These are phyloP conservation scores for Auanema sp. DNA, from an alignment of 2,888 invertebrate genomes.

Conservation along the genomic window DNA sequence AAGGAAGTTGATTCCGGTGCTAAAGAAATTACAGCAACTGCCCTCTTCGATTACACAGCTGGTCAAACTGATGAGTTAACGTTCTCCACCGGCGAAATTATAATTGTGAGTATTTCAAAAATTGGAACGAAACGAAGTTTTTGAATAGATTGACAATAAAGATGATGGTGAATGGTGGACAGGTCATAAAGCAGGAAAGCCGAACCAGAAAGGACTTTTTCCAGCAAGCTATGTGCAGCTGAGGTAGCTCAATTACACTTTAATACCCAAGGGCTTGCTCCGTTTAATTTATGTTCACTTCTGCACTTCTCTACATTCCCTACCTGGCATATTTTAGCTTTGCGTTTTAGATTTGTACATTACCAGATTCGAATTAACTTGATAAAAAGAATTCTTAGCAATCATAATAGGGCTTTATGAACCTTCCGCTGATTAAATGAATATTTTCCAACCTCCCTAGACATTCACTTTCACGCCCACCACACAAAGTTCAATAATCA, in stretches of 20 bases:
- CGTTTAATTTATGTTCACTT: no score
- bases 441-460: no score
- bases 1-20: constrained; percentile 15
- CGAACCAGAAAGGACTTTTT: constrained; percentile 45
- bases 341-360: no score
- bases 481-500: no score
- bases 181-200: constrained; percentile 36
- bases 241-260: constrained; percentile 18
- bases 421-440: no score
- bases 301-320: no score
- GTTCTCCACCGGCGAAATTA: constrained; percentile 44
- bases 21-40: constrained; percentile 27
- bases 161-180: constrained; percentile 60
- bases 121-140: not conserved
- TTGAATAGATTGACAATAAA: constrained; percentile 20
- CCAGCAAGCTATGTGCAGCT: constrained; percentile 62
- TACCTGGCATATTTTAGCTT: no score
- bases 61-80: constrained; percentile 58
- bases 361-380: no score
- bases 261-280: no score
- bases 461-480: no score
- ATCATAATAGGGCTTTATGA: no score
- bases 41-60: constrained; percentile 59
- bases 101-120: constrained; percentile 21
- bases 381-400: no score